These are phyloP conservation scores for Sciurus carolinensis DNA, from an alignment of 2,797 vertebrate species.

Conservation along the genomic window DNA sequence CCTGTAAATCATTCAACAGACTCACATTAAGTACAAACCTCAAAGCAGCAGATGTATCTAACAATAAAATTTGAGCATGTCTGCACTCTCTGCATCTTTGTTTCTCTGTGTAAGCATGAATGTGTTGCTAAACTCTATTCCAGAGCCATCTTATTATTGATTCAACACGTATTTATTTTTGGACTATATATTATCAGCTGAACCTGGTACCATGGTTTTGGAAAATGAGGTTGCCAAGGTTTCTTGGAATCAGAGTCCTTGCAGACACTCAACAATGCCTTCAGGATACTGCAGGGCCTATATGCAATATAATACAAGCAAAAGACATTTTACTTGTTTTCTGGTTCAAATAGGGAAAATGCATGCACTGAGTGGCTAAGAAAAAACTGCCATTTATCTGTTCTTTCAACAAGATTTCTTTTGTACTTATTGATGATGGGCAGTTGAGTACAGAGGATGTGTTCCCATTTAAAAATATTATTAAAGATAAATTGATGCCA, in stretches of 20 bases:
- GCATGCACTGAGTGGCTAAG: not conserved
- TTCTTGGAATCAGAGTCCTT: slow-evolving; percentile 42
- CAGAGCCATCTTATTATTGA: slow-evolving; percentile 43
- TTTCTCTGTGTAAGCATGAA: slow-evolving; percentile 80
- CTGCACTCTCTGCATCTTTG: slow-evolving; percentile 73
- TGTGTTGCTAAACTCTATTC: slow-evolving; percentile 33
- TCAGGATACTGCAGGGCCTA: not conserved
- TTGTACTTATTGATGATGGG: slow-evolving; percentile 19
- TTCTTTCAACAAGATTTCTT: slow-evolving; percentile 53
- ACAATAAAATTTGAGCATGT: slow-evolving; percentile 80
- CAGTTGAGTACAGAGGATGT: not conserved
- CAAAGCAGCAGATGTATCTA: slow-evolving; percentile 84
- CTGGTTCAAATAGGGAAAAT: not conserved
- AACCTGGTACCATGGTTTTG: not conserved
- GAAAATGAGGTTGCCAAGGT: not conserved
- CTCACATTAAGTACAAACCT: slow-evolving; percentile 83
- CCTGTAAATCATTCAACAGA: slow-evolving; percentile 86
- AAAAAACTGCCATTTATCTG: not conserved
- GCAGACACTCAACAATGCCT: not conserved
- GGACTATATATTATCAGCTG: not conserved
- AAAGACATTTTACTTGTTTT: slow-evolving; percentile 46
- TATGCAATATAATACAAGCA: slow-evolving; percentile 26
- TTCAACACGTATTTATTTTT: slow-evolving; percentile 50
- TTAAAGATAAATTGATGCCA: not conserved
- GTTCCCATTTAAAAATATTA: not conserved